Evolutionary conservation across 2,113 vertebrate species (phyloP), one percentile per base, ranked within the genome.

Genomic region (Ctenodactylus gundi): DNA sequence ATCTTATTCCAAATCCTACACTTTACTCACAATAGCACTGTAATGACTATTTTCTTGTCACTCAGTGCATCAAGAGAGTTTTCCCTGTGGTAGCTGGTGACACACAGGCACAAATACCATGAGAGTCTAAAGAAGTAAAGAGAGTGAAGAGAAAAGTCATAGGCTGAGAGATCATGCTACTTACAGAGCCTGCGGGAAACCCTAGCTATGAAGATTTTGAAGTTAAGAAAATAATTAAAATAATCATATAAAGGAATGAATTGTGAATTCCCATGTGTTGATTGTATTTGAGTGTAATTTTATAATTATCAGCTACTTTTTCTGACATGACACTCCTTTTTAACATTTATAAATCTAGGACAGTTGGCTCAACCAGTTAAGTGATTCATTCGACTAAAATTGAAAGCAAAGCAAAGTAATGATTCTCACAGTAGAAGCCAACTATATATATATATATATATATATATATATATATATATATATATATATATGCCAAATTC

Each of bases 31-130:
- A 67, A 39, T 20, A 82, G 9, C 6, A 92, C 13, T 46, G 44
- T 51, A 53, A 55, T 95, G 53, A 95, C 36, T 2, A 68, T 82
- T 93, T 94, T 77, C 73, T 93, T 88, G 44, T 55, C 62, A 72
- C 55, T 91, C 49, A 91, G 62, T 36, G 87, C 65, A 75, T 92
- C 58, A 80, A 58, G 64, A 95, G 10, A 58, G 0, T 84, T 94
- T 97, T 93, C 49, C 78, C 86, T 70, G 4, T 70, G 21, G n/a
- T 8, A 70, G 11, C 39, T 23, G 31, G 7, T 65, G 27, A 90
- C 34, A 80, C 76, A 67, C 21, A 85, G 14, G 12, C 12, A 72
- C 25, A 31, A 34, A 49, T 41, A 25, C 31, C 65, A 4, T 75
- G 31, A 65, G 2, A 11, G 27, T 41, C 75, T 90, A 13, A 7